Conservation (phyloP, 64 coral and sea anemone species). For the Trachythela sp. region DNA sequence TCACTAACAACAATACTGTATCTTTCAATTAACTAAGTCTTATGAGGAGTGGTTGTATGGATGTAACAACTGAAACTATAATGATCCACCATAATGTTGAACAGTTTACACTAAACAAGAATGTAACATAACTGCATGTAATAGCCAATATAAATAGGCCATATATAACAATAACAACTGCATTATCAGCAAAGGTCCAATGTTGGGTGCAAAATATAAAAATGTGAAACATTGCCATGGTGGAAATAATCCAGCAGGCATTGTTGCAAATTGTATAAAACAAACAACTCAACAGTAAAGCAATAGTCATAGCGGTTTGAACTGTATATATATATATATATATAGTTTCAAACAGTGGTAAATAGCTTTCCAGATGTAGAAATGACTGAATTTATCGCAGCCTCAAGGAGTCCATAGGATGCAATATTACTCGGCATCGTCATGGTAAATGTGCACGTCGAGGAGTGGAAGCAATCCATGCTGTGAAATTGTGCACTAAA, state of each 20-base stretch:
- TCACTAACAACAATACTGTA: too few relatives aligned
- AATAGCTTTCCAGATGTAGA: slow-evolving; percentile 37
- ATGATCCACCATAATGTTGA: neutral
- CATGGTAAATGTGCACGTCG: neutral
- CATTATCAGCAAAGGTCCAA: too few relatives aligned
- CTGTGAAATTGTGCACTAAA: slow-evolving; percentile 29
- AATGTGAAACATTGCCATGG: too few relatives aligned
- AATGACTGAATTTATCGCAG: slow-evolving; percentile 33
- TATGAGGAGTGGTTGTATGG: too few relatives aligned
- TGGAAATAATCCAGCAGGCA: too few relatives aligned
- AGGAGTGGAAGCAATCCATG: slow-evolving; percentile 53
- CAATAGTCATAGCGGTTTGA: too few relatives aligned
- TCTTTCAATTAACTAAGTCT: too few relatives aligned
- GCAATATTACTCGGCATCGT: neutral
- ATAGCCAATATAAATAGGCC: neutral
- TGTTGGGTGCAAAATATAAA: too few relatives aligned
- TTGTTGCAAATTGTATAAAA: too few relatives aligned
- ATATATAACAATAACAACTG: neutral
- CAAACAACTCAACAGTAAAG: neutral
- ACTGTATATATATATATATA: too few relatives aligned
- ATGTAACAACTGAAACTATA: neutral
- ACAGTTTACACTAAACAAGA: neutral
- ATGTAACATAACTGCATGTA: neutral
- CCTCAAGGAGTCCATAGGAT: slow-evolving; percentile 45
- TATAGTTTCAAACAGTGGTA: slow-evolving; percentile 33